A percentile compares a stretch with the other conserved stretches of the same genome.
These are phyloP conservation scores for Trinorchestia longiramus DNA, from an alignment of 1,140 invertebrate species.

Conservation along the genomic window DNA sequence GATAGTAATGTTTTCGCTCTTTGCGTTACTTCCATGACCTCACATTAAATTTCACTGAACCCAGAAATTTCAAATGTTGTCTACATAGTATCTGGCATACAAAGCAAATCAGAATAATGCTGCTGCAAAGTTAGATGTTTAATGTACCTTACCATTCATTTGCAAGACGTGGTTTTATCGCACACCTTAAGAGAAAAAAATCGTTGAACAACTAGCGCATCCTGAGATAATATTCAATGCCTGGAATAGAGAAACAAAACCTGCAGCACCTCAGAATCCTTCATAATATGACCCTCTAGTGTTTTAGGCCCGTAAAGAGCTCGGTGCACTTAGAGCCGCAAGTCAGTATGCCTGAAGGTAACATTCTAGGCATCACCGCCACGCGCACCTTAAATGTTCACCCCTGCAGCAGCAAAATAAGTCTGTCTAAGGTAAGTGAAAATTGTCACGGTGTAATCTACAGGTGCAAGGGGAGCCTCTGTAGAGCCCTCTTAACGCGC, in stretches of 20 bases:
- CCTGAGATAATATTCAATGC: too few relatives aligned
- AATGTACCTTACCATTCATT: too few relatives aligned
- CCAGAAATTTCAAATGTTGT: too few relatives aligned
- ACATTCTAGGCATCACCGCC: background rate
- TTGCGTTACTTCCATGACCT: too few relatives aligned
- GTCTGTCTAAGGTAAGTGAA: slow-evolving; percentile 32
- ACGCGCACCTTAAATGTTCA: slow-evolving; percentile 12
- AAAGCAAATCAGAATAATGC: too few relatives aligned
- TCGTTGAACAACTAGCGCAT: too few relatives aligned
- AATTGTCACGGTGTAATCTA: slow-evolving; percentile 50
- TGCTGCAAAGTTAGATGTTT: too few relatives aligned
- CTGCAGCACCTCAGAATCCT: background rate
- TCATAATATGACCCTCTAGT: background rate
- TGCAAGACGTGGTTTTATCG: too few relatives aligned
- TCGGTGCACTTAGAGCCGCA: background rate
- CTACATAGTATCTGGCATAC: too few relatives aligned
- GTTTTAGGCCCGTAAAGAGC: background rate
- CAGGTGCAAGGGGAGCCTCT: slow-evolving; percentile 1
- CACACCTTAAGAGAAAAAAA: too few relatives aligned
- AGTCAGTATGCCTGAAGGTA: background rate
- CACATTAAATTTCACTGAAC: too few relatives aligned
- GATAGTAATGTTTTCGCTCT: too few relatives aligned
- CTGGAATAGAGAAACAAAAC: background rate
- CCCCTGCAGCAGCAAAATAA: background rate
- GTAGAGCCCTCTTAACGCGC: slow-evolving; percentile 10